phyloP scores from a whole-genome alignment of 2,888 invertebrate species.

The Pogonocherus hispidulus region DNA sequence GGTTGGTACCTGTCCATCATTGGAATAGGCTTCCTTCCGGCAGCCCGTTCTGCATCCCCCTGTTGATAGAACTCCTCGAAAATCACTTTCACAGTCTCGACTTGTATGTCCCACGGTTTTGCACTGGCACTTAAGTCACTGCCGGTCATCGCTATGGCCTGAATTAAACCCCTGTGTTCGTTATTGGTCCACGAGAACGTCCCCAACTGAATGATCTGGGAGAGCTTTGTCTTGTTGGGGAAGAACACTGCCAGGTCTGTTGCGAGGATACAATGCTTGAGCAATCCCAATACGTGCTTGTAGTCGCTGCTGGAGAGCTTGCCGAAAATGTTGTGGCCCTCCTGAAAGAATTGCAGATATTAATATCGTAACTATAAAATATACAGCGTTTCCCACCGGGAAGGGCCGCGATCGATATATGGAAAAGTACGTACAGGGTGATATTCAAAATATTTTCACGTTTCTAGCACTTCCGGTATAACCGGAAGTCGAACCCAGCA shows the following conservation, averaged over 20 bases:
- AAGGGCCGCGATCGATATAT: no score
- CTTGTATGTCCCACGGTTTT: slow-evolving; percentile 87
- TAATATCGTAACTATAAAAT: no score
- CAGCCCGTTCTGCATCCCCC: slow-evolving; percentile 68
- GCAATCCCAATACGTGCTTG: slow-evolving; percentile 81
- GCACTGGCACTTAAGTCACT: slow-evolving; percentile 87
- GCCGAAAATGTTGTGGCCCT: slow-evolving; percentile 88
- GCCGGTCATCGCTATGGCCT: slow-evolving; percentile 87
- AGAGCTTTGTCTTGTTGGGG: slow-evolving; percentile 78
- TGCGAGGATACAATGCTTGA: slow-evolving; percentile 87
- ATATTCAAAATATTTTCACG: no score
- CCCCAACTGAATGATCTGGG: slow-evolving; percentile 70
- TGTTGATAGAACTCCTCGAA: slow-evolving; percentile 88
- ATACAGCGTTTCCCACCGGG: no score
- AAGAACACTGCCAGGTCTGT: slow-evolving; percentile 89
- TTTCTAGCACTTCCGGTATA: no score
- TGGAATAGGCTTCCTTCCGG: slow-evolving; percentile 76
- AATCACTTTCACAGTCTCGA: slow-evolving; percentile 82
- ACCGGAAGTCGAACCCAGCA: no score
- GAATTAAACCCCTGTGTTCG: slow-evolving; percentile 79
- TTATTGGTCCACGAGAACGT: slow-evolving; percentile 76
- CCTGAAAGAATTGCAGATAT: slow-evolving; percentile 77
- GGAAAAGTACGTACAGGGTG: no score
- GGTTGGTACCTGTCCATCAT: slow-evolving; percentile 79
- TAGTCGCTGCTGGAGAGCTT: slow-evolving; percentile 80